These are phyloP conservation scores for Philantomba maxwellii DNA, from an alignment of 2,113 vertebrate species.

Conservation along the genomic window DNA sequence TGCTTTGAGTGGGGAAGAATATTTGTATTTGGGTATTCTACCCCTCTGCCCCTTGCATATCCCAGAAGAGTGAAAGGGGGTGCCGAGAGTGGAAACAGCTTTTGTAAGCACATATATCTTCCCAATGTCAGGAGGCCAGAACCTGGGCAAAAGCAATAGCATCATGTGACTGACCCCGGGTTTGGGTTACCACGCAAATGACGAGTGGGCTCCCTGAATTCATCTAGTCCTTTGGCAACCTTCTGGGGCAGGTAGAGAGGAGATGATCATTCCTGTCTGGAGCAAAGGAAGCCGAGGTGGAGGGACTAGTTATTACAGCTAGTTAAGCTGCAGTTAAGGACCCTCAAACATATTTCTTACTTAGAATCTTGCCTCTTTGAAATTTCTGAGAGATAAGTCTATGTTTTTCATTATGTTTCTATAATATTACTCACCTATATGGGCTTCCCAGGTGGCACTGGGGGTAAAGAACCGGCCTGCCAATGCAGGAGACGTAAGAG, in stretches of 20 bases:
- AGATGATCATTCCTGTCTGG: background rate
- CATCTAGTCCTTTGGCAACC: background rate
- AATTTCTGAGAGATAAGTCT: background rate
- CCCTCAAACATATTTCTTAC: background rate
- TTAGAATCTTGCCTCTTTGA: background rate
- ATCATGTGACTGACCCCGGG: background rate
- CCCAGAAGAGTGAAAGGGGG: background rate
- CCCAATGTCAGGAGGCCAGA: background rate
- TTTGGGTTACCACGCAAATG: background rate
- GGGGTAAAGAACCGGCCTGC: background rate
- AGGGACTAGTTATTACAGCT: background rate
- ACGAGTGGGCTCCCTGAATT: background rate
- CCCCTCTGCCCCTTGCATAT: background rate
- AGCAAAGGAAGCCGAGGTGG: background rate
- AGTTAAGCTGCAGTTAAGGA: background rate
- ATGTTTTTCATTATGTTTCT: background rate
- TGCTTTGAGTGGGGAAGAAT: background rate
- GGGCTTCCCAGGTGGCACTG: background rate
- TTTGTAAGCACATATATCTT: rapidly evolving
- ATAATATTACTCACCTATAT: background rate
- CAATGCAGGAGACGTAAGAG: background rate
- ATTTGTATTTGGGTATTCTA: background rate
- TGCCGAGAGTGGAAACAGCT: background rate
- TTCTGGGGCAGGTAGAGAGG: background rate
- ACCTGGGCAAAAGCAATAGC: too few relatives aligned